phyloP scores from a whole-genome alignment of 2,797 vertebrate genomes.

The Chloroceryle amazona region DNA sequence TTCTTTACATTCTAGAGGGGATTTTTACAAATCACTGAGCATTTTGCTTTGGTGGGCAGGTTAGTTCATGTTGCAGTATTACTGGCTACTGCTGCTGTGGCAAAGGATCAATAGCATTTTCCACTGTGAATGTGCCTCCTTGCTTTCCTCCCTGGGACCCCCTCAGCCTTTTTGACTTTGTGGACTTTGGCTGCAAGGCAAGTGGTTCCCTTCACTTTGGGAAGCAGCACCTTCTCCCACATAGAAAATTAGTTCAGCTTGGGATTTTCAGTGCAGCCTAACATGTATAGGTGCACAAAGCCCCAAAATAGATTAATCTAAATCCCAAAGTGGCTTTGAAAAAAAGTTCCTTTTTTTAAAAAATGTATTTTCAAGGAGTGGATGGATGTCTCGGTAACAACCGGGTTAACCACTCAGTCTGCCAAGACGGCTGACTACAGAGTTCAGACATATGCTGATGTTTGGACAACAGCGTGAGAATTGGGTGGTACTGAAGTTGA shows the following conservation, averaged over 20 bases:
- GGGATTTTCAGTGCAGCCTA: background rate
- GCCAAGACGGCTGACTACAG: background rate
- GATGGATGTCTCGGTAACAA: background rate
- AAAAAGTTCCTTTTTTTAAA: background rate
- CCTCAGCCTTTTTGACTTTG: background rate
- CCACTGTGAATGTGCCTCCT: background rate
- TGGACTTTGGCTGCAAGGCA: background rate
- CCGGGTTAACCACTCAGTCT: background rate
- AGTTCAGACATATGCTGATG: background rate
- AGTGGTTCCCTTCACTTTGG: background rate
- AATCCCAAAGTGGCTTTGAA: constrained; percentile 35
- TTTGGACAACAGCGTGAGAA: background rate
- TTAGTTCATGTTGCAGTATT: constrained; percentile 22
- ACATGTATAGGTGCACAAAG: background rate
- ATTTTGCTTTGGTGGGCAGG: constrained; percentile 43
- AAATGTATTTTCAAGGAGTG: background rate
- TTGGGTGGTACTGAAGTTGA: background rate
- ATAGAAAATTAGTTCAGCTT: background rate
- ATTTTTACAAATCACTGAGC: constrained; percentile 44
- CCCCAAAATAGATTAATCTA: constrained; percentile 16
- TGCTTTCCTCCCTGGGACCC: background rate
- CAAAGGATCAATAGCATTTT: constrained; percentile 58
- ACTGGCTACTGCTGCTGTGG: background rate
- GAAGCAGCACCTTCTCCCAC: background rate
- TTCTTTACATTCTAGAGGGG: constrained; percentile 45